Conservation (phyloP, 1,140 invertebrate genomes). For the Pararge aegeria region DNA sequence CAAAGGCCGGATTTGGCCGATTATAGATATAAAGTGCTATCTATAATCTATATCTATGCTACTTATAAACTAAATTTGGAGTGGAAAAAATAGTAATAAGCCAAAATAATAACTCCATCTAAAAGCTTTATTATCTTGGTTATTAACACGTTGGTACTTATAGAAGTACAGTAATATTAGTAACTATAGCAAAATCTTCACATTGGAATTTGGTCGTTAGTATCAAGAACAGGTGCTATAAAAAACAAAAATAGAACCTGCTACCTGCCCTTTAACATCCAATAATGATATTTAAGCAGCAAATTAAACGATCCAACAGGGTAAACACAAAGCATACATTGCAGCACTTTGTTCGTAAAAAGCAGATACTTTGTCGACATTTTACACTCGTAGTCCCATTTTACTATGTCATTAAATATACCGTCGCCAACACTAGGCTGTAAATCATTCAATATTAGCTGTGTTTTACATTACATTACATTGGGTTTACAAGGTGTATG, state of each 20-base stretch:
- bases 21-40: too few relatives aligned
- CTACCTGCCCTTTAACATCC: neutral
- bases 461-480: neutral
- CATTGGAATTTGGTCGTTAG: too few relatives aligned
- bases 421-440: neutral
- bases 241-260: neutral
- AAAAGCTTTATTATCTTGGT: too few relatives aligned
- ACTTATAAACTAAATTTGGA: too few relatives aligned
- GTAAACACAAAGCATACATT: neutral
- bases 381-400: neutral
- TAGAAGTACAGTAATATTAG: too few relatives aligned
- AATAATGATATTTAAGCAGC: neutral
- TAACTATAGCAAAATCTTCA: too few relatives aligned
- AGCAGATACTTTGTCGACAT: slow-evolving; percentile 4
- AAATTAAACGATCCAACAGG: neutral
- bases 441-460: slow-evolving; percentile 7
- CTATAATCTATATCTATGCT: too few relatives aligned
- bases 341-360: neutral
- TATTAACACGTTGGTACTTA: too few relatives aligned
- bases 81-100: too few relatives aligned
- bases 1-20: too few relatives aligned
- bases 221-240: too few relatives aligned
- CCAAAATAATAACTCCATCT: too few relatives aligned
- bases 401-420: slow-evolving; percentile 4
- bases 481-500: neutral